Conservation (phyloP, 1,140 invertebrate genomes). For the Plodia interpunctella region DNA sequence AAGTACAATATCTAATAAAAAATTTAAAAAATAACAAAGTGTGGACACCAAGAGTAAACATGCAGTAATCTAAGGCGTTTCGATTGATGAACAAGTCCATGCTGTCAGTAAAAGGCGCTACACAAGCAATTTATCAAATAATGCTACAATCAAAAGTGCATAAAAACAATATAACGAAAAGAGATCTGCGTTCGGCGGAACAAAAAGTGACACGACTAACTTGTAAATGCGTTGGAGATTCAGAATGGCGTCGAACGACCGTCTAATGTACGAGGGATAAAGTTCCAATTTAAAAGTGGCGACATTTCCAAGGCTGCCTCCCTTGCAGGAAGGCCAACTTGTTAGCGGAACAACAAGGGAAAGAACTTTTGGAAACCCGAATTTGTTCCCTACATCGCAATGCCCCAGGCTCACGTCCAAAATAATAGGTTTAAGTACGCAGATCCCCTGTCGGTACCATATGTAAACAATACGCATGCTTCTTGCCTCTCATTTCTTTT, state of each 20-base stretch:
- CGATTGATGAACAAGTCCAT: conserved; percentile 12
- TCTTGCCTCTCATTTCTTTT: conserved; percentile 77
- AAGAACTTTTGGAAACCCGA: conserved; percentile 19
- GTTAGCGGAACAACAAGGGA: conserved; percentile 18
- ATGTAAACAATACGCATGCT: conserved; percentile 76
- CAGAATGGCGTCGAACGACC: neutral
- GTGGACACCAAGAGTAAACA: neutral
- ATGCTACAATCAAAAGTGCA: conserved; percentile 24
- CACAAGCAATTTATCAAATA: conserved; percentile 25
- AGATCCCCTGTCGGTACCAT: conserved; percentile 52
- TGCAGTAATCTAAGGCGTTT: conserved; percentile 1
- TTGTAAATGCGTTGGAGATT: conserved; percentile 5
- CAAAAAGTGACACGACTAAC: conserved; percentile 14
- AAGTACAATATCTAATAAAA: too few species aligned
- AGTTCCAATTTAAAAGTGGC: neutral
- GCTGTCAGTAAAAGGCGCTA: conserved; percentile 25
- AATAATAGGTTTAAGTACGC: conserved; percentile 36
- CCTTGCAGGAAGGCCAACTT: conserved; percentile 15
- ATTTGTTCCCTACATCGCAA: conserved; percentile 14
- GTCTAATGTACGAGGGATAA: neutral
- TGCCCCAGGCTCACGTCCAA: conserved; percentile 16
- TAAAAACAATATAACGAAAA: conserved; percentile 37
- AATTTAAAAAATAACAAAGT: neutral
- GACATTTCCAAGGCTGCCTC: conserved; percentile 11
- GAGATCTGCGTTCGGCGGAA: conserved; percentile 38